phyloP scores from a whole-genome alignment of 2,888 invertebrate species.

The Elgonia sp. region DNA sequence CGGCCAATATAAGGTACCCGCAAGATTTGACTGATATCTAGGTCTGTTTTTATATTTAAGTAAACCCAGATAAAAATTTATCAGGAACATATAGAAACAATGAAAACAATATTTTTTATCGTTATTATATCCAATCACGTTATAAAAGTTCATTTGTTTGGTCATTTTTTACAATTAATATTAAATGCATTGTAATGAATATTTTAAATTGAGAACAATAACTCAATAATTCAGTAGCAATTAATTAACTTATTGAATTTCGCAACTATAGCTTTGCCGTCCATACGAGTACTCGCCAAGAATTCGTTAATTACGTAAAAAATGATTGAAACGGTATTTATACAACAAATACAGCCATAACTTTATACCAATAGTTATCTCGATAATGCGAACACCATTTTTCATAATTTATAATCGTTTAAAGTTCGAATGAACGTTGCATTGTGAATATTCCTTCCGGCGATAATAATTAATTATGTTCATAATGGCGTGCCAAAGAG shows the following conservation, averaged over 20 bases:
- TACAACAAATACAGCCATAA: conserved; percentile 38
- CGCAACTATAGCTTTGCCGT: conserved; percentile 16
- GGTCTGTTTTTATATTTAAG: no score
- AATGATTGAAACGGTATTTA: conserved; percentile 44
- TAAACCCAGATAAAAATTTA: no score
- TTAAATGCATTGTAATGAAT: background rate
- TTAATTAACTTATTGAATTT: conserved; percentile 27
- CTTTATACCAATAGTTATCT: conserved; percentile 60
- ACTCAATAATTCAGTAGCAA: conserved; percentile 44
- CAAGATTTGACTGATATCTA: no score
- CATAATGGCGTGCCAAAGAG: conserved; percentile 34
- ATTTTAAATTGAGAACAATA: conserved; percentile 5
- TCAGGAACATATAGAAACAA: no score
- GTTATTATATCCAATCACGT: no score
- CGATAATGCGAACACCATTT: conserved; percentile 64
- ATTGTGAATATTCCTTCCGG: conserved; percentile 62
- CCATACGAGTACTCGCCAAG: conserved; percentile 6
- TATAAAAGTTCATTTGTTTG: background rate
- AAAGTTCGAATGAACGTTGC: conserved; percentile 43
- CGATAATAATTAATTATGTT: conserved; percentile 71
- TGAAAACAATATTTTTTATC: no score
- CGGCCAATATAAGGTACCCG: no score
- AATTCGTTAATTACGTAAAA: conserved; percentile 62
- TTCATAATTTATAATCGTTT: conserved; percentile 67
- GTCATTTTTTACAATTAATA: background rate